A percentile compares a stretch with the other conserved stretches of the same genome.
Conservation (phyloP, 2,888 invertebrate genomes). For the Cephus pulcher region DNA sequence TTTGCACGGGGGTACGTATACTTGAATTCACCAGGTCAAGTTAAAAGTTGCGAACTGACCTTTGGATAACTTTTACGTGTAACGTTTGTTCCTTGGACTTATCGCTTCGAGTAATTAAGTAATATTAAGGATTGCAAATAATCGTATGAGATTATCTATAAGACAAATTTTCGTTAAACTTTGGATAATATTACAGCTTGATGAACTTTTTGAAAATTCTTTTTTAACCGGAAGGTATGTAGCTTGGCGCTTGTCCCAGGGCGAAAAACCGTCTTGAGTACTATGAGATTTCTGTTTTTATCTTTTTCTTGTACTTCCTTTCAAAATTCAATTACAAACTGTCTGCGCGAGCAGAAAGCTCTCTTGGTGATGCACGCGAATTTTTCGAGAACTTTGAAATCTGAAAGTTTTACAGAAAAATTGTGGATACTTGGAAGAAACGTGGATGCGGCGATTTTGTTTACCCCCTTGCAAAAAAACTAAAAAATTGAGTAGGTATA, state of each 20-base stretch:
- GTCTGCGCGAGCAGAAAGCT: background rate
- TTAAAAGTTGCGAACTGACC: background rate
- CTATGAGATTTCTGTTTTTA: background rate
- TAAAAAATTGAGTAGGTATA: background rate
- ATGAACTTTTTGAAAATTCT: background rate
- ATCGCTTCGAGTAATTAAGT: background rate
- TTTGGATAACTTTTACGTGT: background rate
- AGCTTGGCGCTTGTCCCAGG: background rate
- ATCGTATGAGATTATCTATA: background rate
- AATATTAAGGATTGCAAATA: background rate
- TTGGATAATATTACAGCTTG: background rate
- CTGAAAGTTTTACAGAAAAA: too few species aligned
- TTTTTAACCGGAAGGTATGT: background rate
- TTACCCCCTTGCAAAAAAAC: background rate
- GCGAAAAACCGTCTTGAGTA: background rate
- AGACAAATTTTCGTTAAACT: background rate
- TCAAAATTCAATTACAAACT: background rate
- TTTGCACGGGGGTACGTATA: background rate
- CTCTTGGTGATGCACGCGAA: background rate
- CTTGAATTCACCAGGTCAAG: background rate
- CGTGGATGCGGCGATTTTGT: too few species aligned
- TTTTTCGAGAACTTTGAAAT: background rate
- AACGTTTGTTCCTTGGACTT: background rate
- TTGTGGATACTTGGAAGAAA: too few species aligned
- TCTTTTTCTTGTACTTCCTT: background rate